phyloP scores from a whole-genome alignment of 2,888 invertebrate species.

The Elgonia sp. region DNA sequence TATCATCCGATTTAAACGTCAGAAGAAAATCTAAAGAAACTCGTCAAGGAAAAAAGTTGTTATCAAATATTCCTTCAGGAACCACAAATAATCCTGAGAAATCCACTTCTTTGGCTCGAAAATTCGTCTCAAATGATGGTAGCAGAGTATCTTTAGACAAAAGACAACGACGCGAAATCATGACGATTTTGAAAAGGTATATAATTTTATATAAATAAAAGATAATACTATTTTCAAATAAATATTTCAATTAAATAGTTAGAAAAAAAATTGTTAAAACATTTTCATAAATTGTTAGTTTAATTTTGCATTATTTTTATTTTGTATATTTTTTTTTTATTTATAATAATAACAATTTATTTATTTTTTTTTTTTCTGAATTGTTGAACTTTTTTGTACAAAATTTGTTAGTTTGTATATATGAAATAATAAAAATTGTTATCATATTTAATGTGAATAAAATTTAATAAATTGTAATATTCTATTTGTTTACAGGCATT shows the following conservation, averaged over 20 bases:
- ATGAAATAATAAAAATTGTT: too few species aligned
- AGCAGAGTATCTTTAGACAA: slow-evolving; percentile 82
- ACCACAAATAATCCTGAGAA: slow-evolving; percentile 84
- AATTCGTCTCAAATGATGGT: slow-evolving; percentile 83
- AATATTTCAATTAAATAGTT: too few species aligned
- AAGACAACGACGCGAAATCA: slow-evolving; percentile 82
- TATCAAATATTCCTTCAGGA: slow-evolving; percentile 85
- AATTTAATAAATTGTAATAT: neutral
- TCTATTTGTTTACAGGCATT: slow-evolving; percentile 79
- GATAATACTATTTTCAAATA: neutral
- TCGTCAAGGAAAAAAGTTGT: slow-evolving; percentile 85
- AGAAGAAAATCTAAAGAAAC: slow-evolving; percentile 85
- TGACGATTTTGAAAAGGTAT: slow-evolving; percentile 81
- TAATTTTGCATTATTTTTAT: too few species aligned
- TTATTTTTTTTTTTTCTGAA: too few species aligned
- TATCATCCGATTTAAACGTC: slow-evolving; percentile 85
- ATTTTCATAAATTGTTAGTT: too few species aligned
- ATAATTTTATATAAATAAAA: neutral
- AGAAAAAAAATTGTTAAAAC: too few species aligned
- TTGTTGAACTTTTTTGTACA: too few species aligned
- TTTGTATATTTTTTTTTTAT: too few species aligned
- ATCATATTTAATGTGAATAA: too few species aligned
- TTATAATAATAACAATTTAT: too few species aligned
- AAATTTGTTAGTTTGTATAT: too few species aligned
- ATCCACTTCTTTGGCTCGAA: slow-evolving; percentile 83